Evolutionary conservation across 2,888 invertebrate species (phyloP), one percentile per base, ranked within the genome.

Genomic region (Sarcophaga rosellei): DNA sequence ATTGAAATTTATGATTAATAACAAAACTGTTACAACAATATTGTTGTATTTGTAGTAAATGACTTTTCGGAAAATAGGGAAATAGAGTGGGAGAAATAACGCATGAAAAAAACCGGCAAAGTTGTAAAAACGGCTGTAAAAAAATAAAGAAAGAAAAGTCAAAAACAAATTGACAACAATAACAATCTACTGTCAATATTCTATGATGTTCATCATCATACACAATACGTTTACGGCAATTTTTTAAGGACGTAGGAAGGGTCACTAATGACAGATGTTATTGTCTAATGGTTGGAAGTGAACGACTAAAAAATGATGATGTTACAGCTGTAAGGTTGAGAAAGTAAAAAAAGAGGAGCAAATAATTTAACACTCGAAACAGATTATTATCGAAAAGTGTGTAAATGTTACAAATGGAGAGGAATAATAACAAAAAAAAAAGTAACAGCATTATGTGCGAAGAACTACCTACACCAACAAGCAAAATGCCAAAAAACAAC

Each of bases 201-300:
- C 8, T n/a, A 70, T 65, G 70, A 63, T 63, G 69, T 63, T 72
- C 70, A 66, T 59, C 59, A 65, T 59, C 45, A 65, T 73, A 66
- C 44, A 59, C 3, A 15, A 8, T 35, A 35, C 35, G 8, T 35
- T 35, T 35, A 35, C 8, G 35, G 35, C 10, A 35, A 35, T 35
- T 35, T 35, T 35, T 10, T 35, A 69, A 69, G n/a, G 45, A 62
- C 23, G 23, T 10, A 65, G 62, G 76, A 80, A 80, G 74, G 83
- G 76, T 77, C 86, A 80, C 76, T 86, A 77, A 70, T 81, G 77
- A 81, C 77, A 81, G 63, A 78, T 81, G 75, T 73, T 80, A 44
- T 57, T 74, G 45, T 72, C 72, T 74, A 77, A 61, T 53, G n/a
- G 57, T 35, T 12, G 20, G 45, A 47, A 15, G 2, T 17, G 61